Percentiles rank a stretch among this genome's conserved stretches.
phyloP scores from a whole-genome alignment of 2,113 vertebrate genomes.

The Silurus asotus region DNA sequence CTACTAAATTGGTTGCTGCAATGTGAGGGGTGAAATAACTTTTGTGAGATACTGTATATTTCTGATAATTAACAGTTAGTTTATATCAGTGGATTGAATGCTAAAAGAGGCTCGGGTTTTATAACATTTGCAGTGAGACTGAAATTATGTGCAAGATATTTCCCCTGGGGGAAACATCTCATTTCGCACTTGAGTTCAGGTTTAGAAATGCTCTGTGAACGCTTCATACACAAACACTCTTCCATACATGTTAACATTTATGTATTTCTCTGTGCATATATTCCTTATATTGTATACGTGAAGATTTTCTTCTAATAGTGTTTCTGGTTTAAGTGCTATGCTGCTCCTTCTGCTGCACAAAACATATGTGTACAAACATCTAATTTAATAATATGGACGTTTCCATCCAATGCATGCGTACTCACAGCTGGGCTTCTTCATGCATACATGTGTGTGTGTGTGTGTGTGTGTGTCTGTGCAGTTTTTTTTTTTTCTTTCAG shows the following conservation, averaged over 20 bases:
- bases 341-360: slow-evolving; percentile 7
- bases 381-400: not conserved
- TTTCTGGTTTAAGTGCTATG: slow-evolving; percentile 14
- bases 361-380: not conserved
- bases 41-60: not conserved
- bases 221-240: not conserved
- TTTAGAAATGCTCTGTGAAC: not conserved
- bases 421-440: slow-evolving; percentile 24
- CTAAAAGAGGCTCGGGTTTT: not conserved
- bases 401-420: not conserved
- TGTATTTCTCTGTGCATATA: slow-evolving; percentile 3
- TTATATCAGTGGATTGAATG: not conserved
- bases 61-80: not conserved
- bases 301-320: not conserved
- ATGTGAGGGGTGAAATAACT: too few relatives aligned
- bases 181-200: not conserved
- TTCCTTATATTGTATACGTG: not conserved
- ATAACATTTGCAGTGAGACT: not conserved
- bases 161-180: not conserved
- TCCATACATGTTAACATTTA: not conserved
- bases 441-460: slow-evolving; percentile 19
- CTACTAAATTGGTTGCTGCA: too few relatives aligned
- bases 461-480: slow-evolving; percentile 18
- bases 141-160: not conserved
- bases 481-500: not conserved